Conservation (phyloP, 2,888 invertebrate genomes). For the Callimorpha dominula region DNA sequence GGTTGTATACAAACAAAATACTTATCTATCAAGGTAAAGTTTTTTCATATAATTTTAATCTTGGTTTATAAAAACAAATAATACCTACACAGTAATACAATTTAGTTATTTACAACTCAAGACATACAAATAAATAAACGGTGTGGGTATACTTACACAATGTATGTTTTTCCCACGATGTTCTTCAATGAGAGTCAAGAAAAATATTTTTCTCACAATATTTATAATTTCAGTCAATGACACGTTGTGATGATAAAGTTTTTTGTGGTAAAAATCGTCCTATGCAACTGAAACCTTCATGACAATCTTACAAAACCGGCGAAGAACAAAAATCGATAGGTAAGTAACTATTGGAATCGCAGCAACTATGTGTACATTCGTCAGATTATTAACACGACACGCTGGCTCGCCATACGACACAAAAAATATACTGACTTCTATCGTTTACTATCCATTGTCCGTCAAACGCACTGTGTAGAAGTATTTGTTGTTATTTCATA, state of each 20-base stretch:
- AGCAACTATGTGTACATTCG: constrained; percentile 67
- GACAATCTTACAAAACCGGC: constrained; percentile 79
- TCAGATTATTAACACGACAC: constrained; percentile 67
- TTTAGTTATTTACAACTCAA: constrained; percentile 13
- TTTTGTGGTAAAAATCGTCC: constrained; percentile 49
- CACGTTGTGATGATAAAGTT: constrained; percentile 44
- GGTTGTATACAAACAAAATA: constrained; percentile 1
- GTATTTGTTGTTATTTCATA: constrained; percentile 84
- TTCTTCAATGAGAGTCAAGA: constrained; percentile 63
- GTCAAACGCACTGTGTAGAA: constrained; percentile 72
- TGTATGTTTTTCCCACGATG: constrained; percentile 72
- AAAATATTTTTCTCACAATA: constrained; percentile 61
- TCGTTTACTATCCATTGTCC: constrained; percentile 79
- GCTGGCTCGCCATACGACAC: constrained; percentile 66
- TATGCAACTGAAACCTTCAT: constrained; percentile 74
- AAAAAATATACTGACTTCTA: constrained; percentile 74
- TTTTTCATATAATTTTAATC: not conserved
- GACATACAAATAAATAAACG: constrained; percentile 40
- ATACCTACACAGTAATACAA: not conserved
- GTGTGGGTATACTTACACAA: constrained; percentile 63
- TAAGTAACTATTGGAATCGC: constrained; percentile 65
- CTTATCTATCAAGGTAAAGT: not conserved
- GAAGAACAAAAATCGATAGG: constrained; percentile 83
- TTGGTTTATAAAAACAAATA: constrained; percentile 1
- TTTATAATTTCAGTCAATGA: constrained; percentile 43